Percentiles rank a stretch among this genome's conserved stretches.
These are phyloP conservation scores for Dryadula phaetusa DNA, from an alignment of 2,888 invertebrate species.

Conservation along the genomic window DNA sequence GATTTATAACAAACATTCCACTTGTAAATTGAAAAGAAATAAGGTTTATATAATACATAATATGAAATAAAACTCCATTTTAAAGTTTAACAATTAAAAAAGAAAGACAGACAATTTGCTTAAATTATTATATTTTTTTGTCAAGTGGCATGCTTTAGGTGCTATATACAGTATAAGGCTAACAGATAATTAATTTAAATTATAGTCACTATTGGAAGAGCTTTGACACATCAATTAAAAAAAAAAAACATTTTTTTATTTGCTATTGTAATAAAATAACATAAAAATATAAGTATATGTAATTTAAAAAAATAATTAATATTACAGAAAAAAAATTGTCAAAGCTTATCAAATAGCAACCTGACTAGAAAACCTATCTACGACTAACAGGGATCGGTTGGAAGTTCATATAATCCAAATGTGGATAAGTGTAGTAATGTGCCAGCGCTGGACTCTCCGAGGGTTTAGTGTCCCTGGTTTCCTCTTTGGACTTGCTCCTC, in stretches of 20 bases:
- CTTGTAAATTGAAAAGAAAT: constrained; percentile 41
- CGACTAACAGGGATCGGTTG: constrained; percentile 78
- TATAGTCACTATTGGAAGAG: constrained; percentile 5
- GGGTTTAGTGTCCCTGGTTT: constrained; percentile 61
- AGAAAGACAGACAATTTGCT: constrained; percentile 5
- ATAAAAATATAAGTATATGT: neutral
- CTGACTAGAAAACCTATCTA: constrained; percentile 35
- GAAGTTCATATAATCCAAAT: constrained; percentile 73
- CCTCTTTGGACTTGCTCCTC: constrained; percentile 57
- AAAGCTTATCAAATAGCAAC: constrained; percentile 4
- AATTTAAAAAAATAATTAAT: no score
- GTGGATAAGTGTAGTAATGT: constrained; percentile 61
- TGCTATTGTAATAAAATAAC: neutral
- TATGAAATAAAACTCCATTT: constrained; percentile 5
- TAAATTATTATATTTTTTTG: neutral
- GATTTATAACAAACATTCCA: constrained; percentile 66
- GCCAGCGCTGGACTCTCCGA: constrained; percentile 24
- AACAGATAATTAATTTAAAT: neutral
- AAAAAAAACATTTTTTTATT: neutral
- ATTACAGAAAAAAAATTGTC: constrained; percentile 12
- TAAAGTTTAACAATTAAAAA: neutral
- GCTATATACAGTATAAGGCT: constrained; percentile 5
- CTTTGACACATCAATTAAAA: constrained; percentile 6
- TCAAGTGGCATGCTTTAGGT: constrained; percentile 57
- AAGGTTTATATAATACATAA: constrained; percentile 12